Conservation (phyloP, 2,113 vertebrate species). For the Nicator chloris region DNA sequence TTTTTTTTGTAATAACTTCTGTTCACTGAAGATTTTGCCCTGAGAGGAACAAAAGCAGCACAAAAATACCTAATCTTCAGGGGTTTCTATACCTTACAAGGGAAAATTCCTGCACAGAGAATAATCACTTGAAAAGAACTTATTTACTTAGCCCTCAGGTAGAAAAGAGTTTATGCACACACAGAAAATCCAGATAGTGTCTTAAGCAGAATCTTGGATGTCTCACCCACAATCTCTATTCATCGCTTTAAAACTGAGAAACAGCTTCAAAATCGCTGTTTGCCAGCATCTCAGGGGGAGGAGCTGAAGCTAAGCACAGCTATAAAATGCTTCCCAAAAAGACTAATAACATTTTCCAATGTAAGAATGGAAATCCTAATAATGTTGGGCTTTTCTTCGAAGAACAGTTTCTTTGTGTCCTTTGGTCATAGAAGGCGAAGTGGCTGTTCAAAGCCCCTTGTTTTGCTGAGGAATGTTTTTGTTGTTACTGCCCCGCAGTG, state of each 20-base stretch:
- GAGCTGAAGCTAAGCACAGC: background rate
- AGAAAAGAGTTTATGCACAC: slow-evolving; percentile 22
- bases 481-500: slow-evolving; percentile 70
- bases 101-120: slow-evolving; percentile 15
- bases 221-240: background rate
- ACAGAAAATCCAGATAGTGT: slow-evolving; percentile 31
- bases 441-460: background rate
- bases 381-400: background rate
- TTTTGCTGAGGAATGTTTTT: slow-evolving; percentile 64
- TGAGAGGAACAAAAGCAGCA: slow-evolving; percentile 21
- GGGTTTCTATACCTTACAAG: background rate
- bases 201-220: slow-evolving; percentile 9
- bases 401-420: background rate
- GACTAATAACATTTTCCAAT: background rate
- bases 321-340: background rate
- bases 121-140: slow-evolving; percentile 44
- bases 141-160: slow-evolving; percentile 52
- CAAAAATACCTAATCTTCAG: slow-evolving; percentile 28
- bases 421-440: slow-evolving; percentile 1
- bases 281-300: background rate
- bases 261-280: background rate
- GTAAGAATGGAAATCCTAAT: background rate
- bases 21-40: slow-evolving; percentile 30
- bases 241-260: slow-evolving; percentile 1
- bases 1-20: slow-evolving; percentile 36